phyloP scores from a whole-genome alignment of 2,113 vertebrate species.

The Cottus gobio region DNA sequence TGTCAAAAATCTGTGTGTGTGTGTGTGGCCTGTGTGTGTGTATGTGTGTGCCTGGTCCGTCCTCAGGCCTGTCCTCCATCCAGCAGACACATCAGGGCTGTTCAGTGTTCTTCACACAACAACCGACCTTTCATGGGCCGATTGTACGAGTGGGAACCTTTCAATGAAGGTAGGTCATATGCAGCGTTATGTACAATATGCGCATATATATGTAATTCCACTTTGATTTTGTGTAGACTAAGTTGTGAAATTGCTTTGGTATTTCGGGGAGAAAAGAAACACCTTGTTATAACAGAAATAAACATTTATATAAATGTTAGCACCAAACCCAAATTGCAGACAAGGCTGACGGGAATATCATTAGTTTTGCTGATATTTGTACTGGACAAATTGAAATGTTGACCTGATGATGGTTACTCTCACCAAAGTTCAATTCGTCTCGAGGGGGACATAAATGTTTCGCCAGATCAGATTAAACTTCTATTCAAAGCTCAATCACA shows the following conservation, averaged over 20 bases:
- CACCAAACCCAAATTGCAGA: neutral
- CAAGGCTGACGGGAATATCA: neutral
- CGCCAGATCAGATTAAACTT: neutral
- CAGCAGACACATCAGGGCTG: constrained; percentile 89
- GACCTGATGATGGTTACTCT: neutral
- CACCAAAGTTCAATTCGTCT: neutral
- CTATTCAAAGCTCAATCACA: neutral
- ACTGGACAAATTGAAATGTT: neutral
- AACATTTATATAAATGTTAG: neutral
- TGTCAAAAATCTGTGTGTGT: constrained; percentile 18
- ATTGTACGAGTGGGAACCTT: constrained; percentile 96
- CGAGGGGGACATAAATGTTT: neutral
- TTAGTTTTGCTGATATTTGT: neutral
- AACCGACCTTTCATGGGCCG: constrained; percentile 96
- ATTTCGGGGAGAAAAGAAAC: neutral
- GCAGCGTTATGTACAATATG: neutral
- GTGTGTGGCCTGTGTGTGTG: constrained; percentile 32
- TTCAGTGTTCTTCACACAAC: constrained; percentile 95
- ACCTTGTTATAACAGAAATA: too few species aligned
- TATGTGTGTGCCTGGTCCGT: constrained; percentile 50
- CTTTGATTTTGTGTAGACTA: neutral
- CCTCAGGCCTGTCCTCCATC: constrained; percentile 89
- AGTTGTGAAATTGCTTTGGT: neutral
- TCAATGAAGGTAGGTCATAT: constrained; percentile 90
- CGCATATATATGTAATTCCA: neutral